Evolutionary conservation across 2,888 invertebrate genomes (phyloP), one percentile per base, ranked within the genome.

Genomic region (Nymphalis urticae): DNA sequence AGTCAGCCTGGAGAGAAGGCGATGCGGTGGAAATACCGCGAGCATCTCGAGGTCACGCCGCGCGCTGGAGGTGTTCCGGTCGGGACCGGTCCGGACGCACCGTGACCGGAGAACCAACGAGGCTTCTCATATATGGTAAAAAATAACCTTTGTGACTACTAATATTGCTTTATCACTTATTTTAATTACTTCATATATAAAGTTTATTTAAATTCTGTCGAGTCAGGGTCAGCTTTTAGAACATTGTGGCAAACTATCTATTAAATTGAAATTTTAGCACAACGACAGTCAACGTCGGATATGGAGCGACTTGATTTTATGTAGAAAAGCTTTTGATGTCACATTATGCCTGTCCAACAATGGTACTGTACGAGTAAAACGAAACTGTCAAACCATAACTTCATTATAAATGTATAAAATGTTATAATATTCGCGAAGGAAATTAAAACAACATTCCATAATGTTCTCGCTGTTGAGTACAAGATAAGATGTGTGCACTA

Each of bases 31-130:
- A 88, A 72, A 85, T 92, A n/a, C 86, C 85, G 1, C 83, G 91
- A 4, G 91, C 90, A 5, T 85, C 88, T 0, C 77, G 92, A 0
- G 95, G 95, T 32, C 96, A 96, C 80, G 95, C 95, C 51, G 96
- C 96, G 0, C 86, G 93, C 62, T 97, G 96, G 95, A 93, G 94
- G 69, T 97, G 96, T 80, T 94, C 94, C 36, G 94, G 95, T 0
- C 93, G 93, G 51, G 95, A 95, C 77, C 90, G 92, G 1, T 93
- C 94, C 48, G 95, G 95, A 0, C 94, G 94, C 68, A 94, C 95
- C 2, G 94, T 95, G 56, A 94, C 95, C 0, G 90, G 89, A 2
- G 84, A 85, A 51, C 89, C 90, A 0, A 87, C 83, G 2, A 76
- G 81, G 1, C 76, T 91, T 65, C 82, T 90, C 0, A 88, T 91